phyloP scores from a whole-genome alignment of 2,797 vertebrate genomes.

The Cossypha heuglini region DNA sequence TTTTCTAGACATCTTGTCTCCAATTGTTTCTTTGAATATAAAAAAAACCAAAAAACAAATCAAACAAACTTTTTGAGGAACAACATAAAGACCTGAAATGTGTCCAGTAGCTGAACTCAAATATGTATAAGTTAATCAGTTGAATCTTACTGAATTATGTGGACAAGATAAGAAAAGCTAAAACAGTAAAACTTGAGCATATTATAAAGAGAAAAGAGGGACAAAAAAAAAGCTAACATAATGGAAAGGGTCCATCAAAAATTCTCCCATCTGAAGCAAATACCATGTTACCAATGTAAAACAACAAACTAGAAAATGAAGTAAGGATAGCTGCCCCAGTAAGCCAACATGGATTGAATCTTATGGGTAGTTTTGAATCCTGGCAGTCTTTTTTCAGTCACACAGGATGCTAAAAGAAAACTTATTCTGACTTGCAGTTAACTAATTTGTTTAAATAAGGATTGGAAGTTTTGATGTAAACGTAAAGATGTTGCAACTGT shows the following conservation, averaged over 20 bases:
- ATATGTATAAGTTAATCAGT: neutral
- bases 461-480: neutral
- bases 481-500: neutral
- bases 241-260: neutral
- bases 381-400: accelerated
- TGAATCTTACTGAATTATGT: neutral
- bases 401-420: neutral
- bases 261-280: neutral
- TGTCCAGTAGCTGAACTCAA: neutral
- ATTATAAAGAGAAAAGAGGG: neutral
- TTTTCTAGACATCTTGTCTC: neutral
- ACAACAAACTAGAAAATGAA: neutral
- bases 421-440: neutral
- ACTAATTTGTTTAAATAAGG: neutral
- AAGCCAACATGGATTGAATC: neutral
- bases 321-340: neutral
- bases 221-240: neutral
- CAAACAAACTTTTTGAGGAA: neutral
- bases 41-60: neutral
- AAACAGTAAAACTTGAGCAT: neutral
- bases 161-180: neutral
- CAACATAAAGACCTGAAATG: neutral
- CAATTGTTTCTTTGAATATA: neutral
- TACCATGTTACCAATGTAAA: neutral
- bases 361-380: neutral